phyloP scores from a whole-genome alignment of 2,888 invertebrate species.

The Metalampra italica region DNA sequence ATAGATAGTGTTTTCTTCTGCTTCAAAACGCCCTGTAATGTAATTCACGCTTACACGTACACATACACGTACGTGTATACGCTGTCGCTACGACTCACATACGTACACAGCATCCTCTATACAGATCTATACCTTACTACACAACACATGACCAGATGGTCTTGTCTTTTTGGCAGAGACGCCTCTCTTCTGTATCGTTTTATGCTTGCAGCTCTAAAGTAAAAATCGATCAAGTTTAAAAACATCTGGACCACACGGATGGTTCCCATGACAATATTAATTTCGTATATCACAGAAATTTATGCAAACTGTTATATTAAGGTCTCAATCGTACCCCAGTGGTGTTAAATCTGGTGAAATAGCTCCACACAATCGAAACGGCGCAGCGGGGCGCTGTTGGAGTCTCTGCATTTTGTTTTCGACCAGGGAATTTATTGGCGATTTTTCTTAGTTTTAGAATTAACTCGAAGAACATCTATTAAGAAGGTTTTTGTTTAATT shows the following conservation, averaged over 20 bases:
- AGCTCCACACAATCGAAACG: constrained; percentile 11
- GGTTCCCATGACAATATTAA: constrained; percentile 44
- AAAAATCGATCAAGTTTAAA: constrained; percentile 5
- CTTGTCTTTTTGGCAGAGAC: no score
- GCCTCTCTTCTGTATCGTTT: no score
- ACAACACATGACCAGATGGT: no score
- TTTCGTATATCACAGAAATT: constrained; percentile 39
- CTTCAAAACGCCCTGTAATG: no score
- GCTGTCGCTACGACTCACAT: no score
- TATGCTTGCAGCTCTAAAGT: no score
- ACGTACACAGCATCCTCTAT: no score
- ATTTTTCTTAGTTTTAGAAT: neutral
- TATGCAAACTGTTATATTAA: constrained; percentile 48
- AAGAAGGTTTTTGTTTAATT: neutral
- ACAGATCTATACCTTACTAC: no score
- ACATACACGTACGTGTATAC: no score
- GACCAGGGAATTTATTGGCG: constrained; percentile 9
- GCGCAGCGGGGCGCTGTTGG: constrained; percentile 27
- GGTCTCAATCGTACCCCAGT: constrained; percentile 16
- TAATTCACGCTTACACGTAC: no score
- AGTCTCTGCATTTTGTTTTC: constrained; percentile 18
- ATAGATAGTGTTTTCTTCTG: no score
- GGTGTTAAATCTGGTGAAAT: constrained; percentile 35
- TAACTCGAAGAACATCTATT: no score
- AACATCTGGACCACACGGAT: constrained; percentile 40